Evolutionary conservation across 2,113 vertebrate genomes (phyloP).

Genomic region (Poeciliopsis occidentalis): DNA sequence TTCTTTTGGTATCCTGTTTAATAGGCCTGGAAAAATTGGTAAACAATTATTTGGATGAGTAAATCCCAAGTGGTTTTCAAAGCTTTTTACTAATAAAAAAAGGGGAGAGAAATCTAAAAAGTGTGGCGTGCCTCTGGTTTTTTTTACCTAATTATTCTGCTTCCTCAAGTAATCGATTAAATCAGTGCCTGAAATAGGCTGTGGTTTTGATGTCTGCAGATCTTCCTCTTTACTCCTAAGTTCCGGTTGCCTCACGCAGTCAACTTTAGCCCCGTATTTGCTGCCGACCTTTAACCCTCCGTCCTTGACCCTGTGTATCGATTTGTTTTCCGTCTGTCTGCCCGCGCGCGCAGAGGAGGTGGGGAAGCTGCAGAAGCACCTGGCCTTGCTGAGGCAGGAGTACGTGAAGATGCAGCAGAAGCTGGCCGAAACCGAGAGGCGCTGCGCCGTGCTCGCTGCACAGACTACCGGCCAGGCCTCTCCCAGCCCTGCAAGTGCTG

Average conservation of each 20-base stretch:
- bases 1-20: too few relatives aligned
- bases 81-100: too few relatives aligned
- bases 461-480: conserved; percentile 82
- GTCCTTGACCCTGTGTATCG: conserved; percentile 12
- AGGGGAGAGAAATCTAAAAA: too few relatives aligned
- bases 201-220: neutral
- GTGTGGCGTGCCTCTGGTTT: too few relatives aligned
- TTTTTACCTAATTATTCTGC: too few relatives aligned
- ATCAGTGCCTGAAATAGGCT: too few relatives aligned
- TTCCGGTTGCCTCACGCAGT: neutral
- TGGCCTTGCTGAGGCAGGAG: conserved; percentile 96
- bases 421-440: conserved; percentile 92
- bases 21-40: too few relatives aligned
- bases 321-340: conserved; percentile 1
- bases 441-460: conserved; percentile 87
- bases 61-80: neutral
- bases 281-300: neutral
- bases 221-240: neutral
- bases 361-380: conserved; percentile 98
- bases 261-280: neutral
- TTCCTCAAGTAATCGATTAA: too few relatives aligned
- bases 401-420: conserved; percentile 99
- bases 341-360: conserved; percentile 88
- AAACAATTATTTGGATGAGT: neutral
- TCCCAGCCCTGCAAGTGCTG: conserved; percentile 69